These are phyloP conservation scores for Phoebastria nigripes DNA, from an alignment of 2,797 vertebrate species.

Conservation along the genomic window DNA sequence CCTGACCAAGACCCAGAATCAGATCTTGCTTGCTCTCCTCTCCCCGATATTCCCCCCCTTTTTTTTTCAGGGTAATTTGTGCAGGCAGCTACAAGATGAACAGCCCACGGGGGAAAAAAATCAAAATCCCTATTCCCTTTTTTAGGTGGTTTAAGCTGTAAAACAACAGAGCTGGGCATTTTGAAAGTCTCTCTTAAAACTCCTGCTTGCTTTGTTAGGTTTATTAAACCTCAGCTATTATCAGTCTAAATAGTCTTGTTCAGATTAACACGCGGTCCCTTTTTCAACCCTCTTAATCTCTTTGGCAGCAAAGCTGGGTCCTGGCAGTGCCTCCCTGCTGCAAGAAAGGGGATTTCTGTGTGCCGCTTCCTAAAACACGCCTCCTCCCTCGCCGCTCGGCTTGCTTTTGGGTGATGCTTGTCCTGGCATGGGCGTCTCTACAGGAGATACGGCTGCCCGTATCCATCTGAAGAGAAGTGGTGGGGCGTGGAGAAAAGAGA, in stretches of 20 bases:
- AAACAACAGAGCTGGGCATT: neutral
- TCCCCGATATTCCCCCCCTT: neutral
- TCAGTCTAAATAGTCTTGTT: neutral
- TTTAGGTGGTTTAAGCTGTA: neutral
- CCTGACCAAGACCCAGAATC: neutral
- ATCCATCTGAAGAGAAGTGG: neutral
- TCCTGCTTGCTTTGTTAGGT: neutral
- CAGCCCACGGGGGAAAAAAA: neutral
- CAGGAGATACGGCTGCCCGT: neutral
- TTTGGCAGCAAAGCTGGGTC: neutral
- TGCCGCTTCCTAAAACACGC: neutral
- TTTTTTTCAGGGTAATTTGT: neutral
- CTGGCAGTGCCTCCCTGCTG: neutral
- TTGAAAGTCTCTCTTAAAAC: neutral
- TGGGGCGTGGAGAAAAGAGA: neutral
- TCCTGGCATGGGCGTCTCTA: rapidly evolving
- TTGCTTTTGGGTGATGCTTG: neutral
- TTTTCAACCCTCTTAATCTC: neutral
- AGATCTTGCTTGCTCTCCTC: neutral
- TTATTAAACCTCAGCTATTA: neutral
- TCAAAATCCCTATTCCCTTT: neutral
- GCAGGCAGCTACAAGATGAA: neutral
- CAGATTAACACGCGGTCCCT: neutral
- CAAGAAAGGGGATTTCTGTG: neutral
- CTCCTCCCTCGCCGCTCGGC: rapidly evolving